Evolutionary conservation across 2,113 vertebrate species (phyloP).

Genomic region (Eulacestoma nigropectus): DNA sequence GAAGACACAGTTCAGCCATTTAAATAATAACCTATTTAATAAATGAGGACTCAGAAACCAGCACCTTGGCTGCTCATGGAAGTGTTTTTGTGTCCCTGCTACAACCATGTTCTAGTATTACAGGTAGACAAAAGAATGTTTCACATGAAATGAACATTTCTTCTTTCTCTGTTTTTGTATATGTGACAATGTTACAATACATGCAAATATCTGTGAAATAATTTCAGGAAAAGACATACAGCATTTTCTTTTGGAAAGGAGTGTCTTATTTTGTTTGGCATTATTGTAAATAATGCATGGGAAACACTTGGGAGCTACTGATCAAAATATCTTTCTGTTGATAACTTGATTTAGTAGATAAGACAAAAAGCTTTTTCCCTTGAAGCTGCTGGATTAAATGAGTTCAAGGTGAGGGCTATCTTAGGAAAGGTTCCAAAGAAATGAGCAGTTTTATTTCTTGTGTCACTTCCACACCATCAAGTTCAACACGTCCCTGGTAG

Average conservation of each 20-base stretch:
- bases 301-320: not conserved
- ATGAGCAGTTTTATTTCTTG: not conserved
- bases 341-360: constrained; percentile 1
- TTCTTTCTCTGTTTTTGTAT: not conserved
- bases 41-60: not conserved
- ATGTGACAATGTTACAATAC: not conserved
- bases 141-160: not conserved
- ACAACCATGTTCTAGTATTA: not conserved
- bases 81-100: not conserved
- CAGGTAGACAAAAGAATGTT: not conserved
- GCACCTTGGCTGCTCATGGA: not conserved
- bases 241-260: not conserved
- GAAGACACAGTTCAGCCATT: not conserved
- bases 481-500: not conserved
- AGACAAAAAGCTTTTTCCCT: constrained; percentile 24
- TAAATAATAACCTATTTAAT: not conserved
- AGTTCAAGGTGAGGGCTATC: constrained; percentile 5
- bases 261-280: not conserved
- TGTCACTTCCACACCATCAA: not conserved
- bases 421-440: not conserved
- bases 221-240: not conserved
- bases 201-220: not conserved
- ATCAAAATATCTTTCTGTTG: not conserved
- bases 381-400: not conserved
- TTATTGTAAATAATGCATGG: not conserved